Percentiles rank a stretch among this genome's conserved stretches.
Evolutionary conservation across 2,888 invertebrate species (phyloP).

Genomic region (Ernsta delagoae): DNA sequence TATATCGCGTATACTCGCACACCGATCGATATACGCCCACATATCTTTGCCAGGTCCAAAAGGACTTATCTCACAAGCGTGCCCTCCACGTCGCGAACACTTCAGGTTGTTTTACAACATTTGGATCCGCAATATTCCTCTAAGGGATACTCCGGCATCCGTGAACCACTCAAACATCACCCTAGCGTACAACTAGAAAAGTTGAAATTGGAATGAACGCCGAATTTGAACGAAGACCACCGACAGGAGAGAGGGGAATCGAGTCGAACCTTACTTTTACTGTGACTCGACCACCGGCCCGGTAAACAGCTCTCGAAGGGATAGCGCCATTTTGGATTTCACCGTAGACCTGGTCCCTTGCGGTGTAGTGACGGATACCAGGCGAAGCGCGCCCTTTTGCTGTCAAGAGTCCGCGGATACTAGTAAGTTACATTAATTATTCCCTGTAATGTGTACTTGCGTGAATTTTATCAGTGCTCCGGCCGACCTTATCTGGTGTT

Average conservation of each 20-base stretch:
- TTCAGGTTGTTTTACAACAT: slow-evolving; percentile 8
- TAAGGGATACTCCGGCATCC: background rate
- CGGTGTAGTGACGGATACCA: background rate
- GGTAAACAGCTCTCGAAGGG: background rate
- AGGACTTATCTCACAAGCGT: slow-evolving; percentile 4
- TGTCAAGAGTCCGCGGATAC: background rate
- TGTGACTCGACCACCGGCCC: slow-evolving; percentile 4
- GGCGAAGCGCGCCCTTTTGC: background rate
- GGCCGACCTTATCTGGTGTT: slow-evolving; percentile 23
- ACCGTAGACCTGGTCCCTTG: background rate
- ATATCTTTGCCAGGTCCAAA: background rate
- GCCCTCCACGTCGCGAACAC: background rate
- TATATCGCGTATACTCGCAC: slow-evolving; percentile 18
- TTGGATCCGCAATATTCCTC: background rate
- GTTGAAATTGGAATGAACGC: background rate
- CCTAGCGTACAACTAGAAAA: background rate
- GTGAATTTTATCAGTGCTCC: slow-evolving; percentile 10
- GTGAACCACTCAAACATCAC: slow-evolving; percentile 8
- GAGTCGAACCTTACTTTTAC: slow-evolving; percentile 20
- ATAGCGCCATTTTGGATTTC: background rate
- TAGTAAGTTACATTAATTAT: slow-evolving; percentile 14
- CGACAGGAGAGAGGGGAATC: slow-evolving; percentile 8
- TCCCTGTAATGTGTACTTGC: slow-evolving; percentile 1
- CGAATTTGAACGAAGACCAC: background rate
- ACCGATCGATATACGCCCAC: slow-evolving; percentile 31